Conservation (phyloP, 2,797 vertebrate genomes). For the Anguilla marmorata region DNA sequence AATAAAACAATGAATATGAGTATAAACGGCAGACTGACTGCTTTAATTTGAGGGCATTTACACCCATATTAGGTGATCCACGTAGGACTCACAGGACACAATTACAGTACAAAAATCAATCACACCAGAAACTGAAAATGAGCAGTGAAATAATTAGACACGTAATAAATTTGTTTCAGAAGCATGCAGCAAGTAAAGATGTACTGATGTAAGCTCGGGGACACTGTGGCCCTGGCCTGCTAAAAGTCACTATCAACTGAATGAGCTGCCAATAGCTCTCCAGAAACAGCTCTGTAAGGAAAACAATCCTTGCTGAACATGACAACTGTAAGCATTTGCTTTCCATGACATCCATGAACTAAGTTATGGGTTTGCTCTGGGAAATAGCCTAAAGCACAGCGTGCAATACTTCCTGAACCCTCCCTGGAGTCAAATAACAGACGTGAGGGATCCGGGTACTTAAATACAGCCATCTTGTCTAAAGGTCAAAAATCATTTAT, state of each 20-base stretch:
- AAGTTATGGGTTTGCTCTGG: not conserved
- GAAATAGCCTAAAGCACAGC: conserved; percentile 3
- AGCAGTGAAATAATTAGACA: not conserved
- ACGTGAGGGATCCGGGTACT: not conserved
- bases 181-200: not conserved
- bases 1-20: not conserved
- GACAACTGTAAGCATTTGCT: conserved; percentile 2
- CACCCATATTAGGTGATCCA: not conserved
- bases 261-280: not conserved
- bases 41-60: not conserved
- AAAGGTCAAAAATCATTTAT: not conserved
- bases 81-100: not conserved
- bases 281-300: not conserved
- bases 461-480: not conserved
- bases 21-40: too few species aligned
- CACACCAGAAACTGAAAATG: not conserved
- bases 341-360: not conserved
- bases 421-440: conserved; percentile 3
- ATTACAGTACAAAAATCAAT: not conserved
- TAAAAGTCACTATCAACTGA: not conserved
- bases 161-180: not conserved
- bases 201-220: not conserved
- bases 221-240: not conserved
- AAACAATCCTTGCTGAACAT: not conserved
- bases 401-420: not conserved